Base-by-base conservation (phyloP, 2,797 vertebrate genomes). In the Avahi laniger region DNA sequence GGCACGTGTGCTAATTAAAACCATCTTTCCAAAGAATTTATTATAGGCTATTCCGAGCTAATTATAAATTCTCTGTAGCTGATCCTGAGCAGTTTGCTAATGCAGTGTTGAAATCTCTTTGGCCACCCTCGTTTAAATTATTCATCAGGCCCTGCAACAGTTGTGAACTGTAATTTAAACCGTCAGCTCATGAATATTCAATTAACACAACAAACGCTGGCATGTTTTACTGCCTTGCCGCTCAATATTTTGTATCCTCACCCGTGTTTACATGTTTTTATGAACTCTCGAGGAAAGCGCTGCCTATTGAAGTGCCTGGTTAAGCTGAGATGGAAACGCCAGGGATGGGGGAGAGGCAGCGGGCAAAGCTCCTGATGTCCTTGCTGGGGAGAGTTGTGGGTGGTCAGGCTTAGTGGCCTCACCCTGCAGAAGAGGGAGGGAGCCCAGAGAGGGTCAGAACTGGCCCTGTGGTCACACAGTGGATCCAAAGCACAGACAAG, bases 131-230 rank as follows among this genome's bases (percentile, higher is more conserved):
- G 97, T 99, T 99, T 99, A 99, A 99, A 99, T 99, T 99, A 99
- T 99, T 99, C 99, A 99, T 99, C 98, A 99, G 99, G 98, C 98
- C 98, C 98, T 99, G 99, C 98, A 99, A 99, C 99, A 99, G 99
- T 99, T 98, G 99, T 99, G 99, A 99, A 99, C 99, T 99, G 99
- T 99, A 99, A 99, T 99, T 99, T 99, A 99, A 99, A 99, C 99
- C 99, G 99, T 99, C 96, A 57, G 98, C 95, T 99, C 98, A 99
- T 99, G 99, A 99, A 99, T 99, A 99, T 99, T 99, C 99, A 99
- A 99, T 99, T 97, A 96, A 89, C 95, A 98, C 98, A 99, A 99
- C 99, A 99, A 99, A 99, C 99, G 99, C 98, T 98, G 98, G 98
- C 98, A 98, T 99, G 99, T 99, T 99, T 99, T 99, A 98, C 98